Base-by-base conservation (phyloP, 1,140 invertebrate genomes). In the Hirudo medicinalis region DNA sequence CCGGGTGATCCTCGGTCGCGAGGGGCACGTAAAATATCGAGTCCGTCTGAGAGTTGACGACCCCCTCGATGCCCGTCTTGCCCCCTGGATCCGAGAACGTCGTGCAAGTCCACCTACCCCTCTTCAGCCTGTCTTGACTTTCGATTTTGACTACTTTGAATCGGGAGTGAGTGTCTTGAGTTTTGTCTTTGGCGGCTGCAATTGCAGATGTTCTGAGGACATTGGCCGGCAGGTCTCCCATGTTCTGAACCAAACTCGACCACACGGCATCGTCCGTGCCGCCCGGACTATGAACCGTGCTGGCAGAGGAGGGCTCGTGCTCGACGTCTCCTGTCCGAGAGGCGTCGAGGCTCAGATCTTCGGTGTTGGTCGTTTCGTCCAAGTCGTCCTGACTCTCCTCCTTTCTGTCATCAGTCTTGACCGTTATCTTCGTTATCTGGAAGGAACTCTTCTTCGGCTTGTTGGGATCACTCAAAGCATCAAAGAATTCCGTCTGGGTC, bases 141-240 rank as follows among this genome's bases (percentile, higher is more conserved):
- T 70, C 69, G 27, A 70, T 54, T 70, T 70, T 70, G n/a, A 70
- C 69, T 70, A 70, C 53, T 70, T 70, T 70, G 49, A 70, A 70
- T 53, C 69, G 43, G 19, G 69, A 70, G 27, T 27, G 40, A 8
- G 69, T n/a, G 53, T 70, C 69, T 13, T 20, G 32, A 25, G n/a
- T 53, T 54, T 70, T 70, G n/a, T 49, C 40, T 54, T 70, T 70
- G 19, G 69, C 22, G 13, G 32, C n/a, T 8, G 69, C 43, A 25
- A 70, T 36, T 2, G 19, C 4, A 0, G n/a, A 54, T 15, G 49
- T 54, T 11, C n/a, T 13, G 22, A 9, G 17, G 22, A 29, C 29
- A 22, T 20, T 32, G 19, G 40, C 32, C 15, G 32, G 49, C 40
- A 36, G 6, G 1, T 68, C 67, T 11, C 40, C 67, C 19, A 8